Conservation (phyloP, 92 coral and sea anemone species). For the Umimayanthus chanpuru region DNA sequence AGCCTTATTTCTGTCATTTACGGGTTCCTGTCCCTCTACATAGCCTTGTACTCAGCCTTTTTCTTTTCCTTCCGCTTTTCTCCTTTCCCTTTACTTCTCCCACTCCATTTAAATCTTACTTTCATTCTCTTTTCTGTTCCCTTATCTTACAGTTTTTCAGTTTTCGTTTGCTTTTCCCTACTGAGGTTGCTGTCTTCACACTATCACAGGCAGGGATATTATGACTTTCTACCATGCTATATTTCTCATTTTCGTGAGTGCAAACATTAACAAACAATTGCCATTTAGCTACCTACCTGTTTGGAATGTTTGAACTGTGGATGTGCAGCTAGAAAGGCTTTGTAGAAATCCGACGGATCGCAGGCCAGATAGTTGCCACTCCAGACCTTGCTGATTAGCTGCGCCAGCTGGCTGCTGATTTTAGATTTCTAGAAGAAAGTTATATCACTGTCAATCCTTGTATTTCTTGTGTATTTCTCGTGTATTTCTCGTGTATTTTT, state of each 20-base stretch:
- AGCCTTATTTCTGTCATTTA: no score
- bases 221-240: neutral
- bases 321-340: slow-evolving; percentile 49
- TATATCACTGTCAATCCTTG: neutral
- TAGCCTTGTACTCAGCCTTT: neutral
- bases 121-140: neutral
- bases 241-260: neutral
- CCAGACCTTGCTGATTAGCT: slow-evolving; percentile 72
- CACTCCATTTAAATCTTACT: neutral
- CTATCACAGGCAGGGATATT: no score
- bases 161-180: neutral
- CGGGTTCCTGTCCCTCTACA: neutral
- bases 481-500: no score
- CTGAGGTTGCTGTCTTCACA: no score
- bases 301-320: slow-evolving; percentile 54
- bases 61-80: no score
- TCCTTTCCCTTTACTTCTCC: neutral
- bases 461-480: no score
- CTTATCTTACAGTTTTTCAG: no score
- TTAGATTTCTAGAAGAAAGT: neutral
- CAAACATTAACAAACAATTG: no score
- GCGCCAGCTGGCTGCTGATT: slow-evolving; percentile 56
- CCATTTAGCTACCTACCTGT: slow-evolving; percentile 32
- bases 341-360: slow-evolving; percentile 73
- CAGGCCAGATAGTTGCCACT: slow-evolving; percentile 78